Base-by-base conservation (phyloP, 2,888 invertebrate species). In the Boloria selene region DNA sequence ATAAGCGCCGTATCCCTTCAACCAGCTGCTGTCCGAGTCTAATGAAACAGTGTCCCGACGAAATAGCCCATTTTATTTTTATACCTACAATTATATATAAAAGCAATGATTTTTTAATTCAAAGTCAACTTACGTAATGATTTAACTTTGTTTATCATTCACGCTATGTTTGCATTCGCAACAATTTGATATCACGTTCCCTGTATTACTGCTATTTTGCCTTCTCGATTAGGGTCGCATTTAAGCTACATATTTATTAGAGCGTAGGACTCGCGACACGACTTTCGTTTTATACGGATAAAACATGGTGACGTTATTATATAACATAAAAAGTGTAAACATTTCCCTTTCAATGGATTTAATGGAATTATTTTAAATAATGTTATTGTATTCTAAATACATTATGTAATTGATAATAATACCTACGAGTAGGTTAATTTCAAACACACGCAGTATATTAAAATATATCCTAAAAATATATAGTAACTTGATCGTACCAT, bases 181-280 rank as follows among this genome's bases (percentile, higher is more conserved):
- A 88, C 86, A 87, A 87, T 87, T 90, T 89, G 85, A 86, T 87
- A 86, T 87, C 86, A 79, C 85, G 87, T 85, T 87, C 89, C 90
- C 88, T 90, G 86, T 84, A 85, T 88, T 88, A 88, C 89, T 87
- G 86, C 86, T 87, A 84, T 88, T 90, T 87, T 89, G 86, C 88
- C 87, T 88, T 88, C 85, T 80, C 87, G 91, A 88, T 89, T 89
- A 89, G 87, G 91, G 90, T 87, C 86, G 86, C 81, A 85, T 88
- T 88, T 82, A 86, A 86, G 86, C 86, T 87, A 84, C 84, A 85
- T 87, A 88, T 89, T 90, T 90, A 90, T 89, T 87, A 87, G 86
- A 88, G 86, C 87, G 87, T 84, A 85, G 82, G 83, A 84, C 85
- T 86, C 83, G 79, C 81, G 81, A 89, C 87, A 87, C 83, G 85